Evolutionary conservation across 2,113 vertebrate species (phyloP).

Genomic region (Heptranchias perlo): DNA sequence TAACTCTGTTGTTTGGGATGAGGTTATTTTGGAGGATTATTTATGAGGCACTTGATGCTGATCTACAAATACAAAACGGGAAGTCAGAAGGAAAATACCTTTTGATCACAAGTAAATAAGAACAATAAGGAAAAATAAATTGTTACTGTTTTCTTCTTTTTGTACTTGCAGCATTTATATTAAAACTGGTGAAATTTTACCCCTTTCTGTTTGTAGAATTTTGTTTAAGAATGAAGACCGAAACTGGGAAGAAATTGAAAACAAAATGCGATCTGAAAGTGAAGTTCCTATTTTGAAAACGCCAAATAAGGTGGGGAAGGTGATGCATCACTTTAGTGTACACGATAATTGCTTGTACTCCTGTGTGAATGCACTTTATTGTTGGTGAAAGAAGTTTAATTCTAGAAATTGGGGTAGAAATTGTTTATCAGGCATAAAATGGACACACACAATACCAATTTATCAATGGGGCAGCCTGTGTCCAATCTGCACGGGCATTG

Average conservation of each 20-base stretch:
- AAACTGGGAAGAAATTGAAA: constrained; percentile 97
- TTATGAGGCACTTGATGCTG: neutral
- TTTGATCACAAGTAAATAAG: neutral
- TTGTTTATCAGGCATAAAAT: neutral
- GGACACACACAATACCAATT: neutral
- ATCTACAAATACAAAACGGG: neutral
- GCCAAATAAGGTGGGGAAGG: constrained; percentile 81
- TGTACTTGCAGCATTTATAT: neutral
- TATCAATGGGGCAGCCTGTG: neutral
- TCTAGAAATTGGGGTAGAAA: neutral
- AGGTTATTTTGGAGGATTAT: neutral
- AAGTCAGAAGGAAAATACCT: neutral
- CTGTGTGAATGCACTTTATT: neutral
- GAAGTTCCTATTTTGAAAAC: constrained; percentile 92
- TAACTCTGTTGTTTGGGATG: neutral
- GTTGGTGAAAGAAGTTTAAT: neutral
- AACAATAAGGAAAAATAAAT: neutral
- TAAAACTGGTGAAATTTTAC: neutral
- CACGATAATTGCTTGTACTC: neutral
- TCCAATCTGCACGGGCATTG: neutral
- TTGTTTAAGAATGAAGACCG: constrained; percentile 95
- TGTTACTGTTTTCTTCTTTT: neutral
- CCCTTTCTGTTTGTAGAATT: constrained; percentile 67
- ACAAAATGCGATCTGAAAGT: constrained; percentile 79
- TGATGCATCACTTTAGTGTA: neutral